Percentiles rank a stretch among this genome's conserved stretches.
Evolutionary conservation across 2,797 vertebrate genomes (phyloP).

Genomic region (Petrocephalus sullivani): DNA sequence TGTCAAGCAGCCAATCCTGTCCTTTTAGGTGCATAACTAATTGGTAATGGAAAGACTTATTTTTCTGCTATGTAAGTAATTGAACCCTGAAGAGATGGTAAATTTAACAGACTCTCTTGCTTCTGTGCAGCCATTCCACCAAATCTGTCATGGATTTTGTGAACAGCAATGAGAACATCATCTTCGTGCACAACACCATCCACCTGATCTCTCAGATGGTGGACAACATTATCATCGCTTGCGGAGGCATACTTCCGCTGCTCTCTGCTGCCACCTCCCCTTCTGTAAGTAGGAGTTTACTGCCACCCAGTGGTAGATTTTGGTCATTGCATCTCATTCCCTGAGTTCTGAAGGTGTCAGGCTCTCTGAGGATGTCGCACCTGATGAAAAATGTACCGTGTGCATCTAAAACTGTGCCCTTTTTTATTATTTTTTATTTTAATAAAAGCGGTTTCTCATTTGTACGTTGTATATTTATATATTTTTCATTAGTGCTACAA

Average conservation of each 20-base stretch:
- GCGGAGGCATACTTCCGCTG: conserved; percentile 94
- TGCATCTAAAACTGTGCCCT: neutral
- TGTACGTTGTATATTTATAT: neutral
- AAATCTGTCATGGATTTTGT: conserved; percentile 99
- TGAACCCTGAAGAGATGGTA: neutral
- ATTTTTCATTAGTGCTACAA: neutral
- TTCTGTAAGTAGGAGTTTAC: conserved; percentile 81
- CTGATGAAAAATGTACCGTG: neutral
- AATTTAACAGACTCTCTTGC: neutral
- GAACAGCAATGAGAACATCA: conserved; percentile 99
- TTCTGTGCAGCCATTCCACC: conserved; percentile 82
- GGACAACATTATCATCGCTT: conserved; percentile 99
- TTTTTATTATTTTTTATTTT: neutral
- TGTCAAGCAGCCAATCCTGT: neutral
- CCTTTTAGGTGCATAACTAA: neutral
- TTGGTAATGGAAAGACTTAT: neutral
- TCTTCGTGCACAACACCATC: conserved; percentile 99
- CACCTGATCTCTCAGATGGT: conserved; percentile 99
- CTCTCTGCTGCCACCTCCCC: conserved; percentile 96
- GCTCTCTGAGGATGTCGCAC: neutral
- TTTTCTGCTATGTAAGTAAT: neutral
- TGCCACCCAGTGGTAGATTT: conserved; percentile 50
- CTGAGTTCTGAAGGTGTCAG: neutral
- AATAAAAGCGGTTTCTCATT: neutral
- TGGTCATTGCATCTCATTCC: neutral